Conservation (phyloP, 1,140 invertebrate species). For the Ceratitis capitata region DNA sequence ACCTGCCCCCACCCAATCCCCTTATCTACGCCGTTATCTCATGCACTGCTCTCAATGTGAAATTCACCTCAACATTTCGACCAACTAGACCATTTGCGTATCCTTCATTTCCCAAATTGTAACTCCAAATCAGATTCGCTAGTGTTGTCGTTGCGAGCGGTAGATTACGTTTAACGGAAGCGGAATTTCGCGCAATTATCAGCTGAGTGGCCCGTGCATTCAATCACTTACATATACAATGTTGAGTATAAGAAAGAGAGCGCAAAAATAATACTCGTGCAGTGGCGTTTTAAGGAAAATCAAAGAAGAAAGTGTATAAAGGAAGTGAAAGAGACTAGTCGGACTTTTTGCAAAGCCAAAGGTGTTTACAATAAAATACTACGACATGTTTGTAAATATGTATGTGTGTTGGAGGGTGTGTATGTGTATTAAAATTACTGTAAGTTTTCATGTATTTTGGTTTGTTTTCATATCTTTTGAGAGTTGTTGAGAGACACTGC, state of each 20-base stretch:
- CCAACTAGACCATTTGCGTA: background rate
- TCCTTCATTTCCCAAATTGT: background rate
- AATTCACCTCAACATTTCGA: background rate
- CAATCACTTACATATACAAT: background rate
- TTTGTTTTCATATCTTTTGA: background rate
- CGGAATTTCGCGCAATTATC: background rate
- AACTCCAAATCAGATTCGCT: slow-evolving; percentile 15
- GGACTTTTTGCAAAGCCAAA: background rate
- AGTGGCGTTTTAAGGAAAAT: background rate
- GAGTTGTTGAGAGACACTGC: background rate
- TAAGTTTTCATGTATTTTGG: background rate
- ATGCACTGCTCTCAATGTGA: background rate
- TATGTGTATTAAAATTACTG: background rate
- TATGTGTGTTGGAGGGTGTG: background rate
- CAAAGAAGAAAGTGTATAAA: background rate
- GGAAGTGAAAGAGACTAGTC: background rate
- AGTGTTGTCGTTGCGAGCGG: background rate
- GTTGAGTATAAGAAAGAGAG: background rate
- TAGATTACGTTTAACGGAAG: background rate
- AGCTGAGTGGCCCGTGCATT: background rate
- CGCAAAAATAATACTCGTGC: background rate
- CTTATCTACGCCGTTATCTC: background rate
- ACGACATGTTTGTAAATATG: background rate
- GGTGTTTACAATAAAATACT: background rate
- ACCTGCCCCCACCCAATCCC: background rate